Conservation (phyloP, 64 coral and sea anemone genomes). For the Stichodactyla mertensii region DNA sequence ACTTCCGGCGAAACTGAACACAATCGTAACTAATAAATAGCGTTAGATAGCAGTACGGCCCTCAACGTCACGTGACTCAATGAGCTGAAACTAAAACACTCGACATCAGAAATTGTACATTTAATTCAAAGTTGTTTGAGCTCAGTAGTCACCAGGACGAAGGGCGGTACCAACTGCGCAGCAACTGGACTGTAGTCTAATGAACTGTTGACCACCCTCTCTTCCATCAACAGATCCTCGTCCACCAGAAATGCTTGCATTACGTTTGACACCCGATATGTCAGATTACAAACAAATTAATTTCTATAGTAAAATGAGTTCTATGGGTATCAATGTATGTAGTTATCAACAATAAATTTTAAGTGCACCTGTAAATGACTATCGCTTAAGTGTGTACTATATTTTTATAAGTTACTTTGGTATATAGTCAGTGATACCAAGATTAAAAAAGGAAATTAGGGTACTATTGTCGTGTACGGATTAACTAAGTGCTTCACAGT, state of each 20-base stretch:
- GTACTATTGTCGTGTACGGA: no score
- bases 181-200: background rate
- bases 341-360: no score
- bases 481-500: no score
- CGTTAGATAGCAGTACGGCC: background rate
- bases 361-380: no score
- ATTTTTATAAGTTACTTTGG: no score
- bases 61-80: background rate
- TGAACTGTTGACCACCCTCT: background rate
- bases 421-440: no score
- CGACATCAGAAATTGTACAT: background rate
- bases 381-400: no score
- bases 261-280: background rate
- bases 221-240: no score
- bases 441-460: no score
- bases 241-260: background rate
- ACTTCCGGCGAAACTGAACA: background rate
- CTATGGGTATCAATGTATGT: no score
- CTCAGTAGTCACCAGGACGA: background rate
- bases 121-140: slow-evolving; percentile 11
- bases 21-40: background rate
- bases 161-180: background rate
- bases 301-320: no score
- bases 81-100: background rate
- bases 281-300: no score